These are phyloP conservation scores for Philereme vetulata DNA, from an alignment of 2,888 invertebrate species.

Conservation along the genomic window DNA sequence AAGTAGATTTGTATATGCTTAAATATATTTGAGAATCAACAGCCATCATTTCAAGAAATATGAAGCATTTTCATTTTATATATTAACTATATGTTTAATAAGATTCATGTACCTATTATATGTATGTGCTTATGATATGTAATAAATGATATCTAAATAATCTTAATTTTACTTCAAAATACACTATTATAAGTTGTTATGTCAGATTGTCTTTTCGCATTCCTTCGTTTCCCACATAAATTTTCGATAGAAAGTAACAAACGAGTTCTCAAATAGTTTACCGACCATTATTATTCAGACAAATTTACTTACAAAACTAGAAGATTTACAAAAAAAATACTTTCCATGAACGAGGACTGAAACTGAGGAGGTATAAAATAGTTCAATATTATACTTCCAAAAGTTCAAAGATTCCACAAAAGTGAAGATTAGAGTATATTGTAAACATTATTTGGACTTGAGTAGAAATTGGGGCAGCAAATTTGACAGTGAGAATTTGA, in stretches of 20 bases:
- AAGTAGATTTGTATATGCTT: slow-evolving; percentile 3
- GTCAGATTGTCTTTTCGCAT: too few species aligned
- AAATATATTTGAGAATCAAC: slow-evolving; percentile 15
- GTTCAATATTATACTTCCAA: background rate
- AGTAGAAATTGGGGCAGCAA: slow-evolving; percentile 13
- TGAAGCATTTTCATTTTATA: background rate
- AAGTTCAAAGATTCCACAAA: background rate
- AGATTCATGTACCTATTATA: background rate
- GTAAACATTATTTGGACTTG: slow-evolving; percentile 1
- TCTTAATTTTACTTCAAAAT: background rate
- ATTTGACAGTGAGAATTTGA: background rate
- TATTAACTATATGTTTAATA: too few species aligned
- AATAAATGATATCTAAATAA: slow-evolving; percentile 23
- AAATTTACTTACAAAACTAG: too few species aligned
- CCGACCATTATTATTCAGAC: too few species aligned
- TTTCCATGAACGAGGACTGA: background rate
- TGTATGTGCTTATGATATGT: slow-evolving; percentile 26
- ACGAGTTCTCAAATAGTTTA: too few species aligned
- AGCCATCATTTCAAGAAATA: slow-evolving; percentile 2
- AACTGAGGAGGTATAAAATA: too few species aligned
- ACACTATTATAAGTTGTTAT: too few species aligned
- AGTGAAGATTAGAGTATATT: background rate
- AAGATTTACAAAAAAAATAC: background rate
- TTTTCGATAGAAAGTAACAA: too few species aligned
- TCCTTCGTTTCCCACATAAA: too few species aligned